Evolutionary conservation across 1,140 invertebrate species (phyloP).

Genomic region (Myzus persicae): DNA sequence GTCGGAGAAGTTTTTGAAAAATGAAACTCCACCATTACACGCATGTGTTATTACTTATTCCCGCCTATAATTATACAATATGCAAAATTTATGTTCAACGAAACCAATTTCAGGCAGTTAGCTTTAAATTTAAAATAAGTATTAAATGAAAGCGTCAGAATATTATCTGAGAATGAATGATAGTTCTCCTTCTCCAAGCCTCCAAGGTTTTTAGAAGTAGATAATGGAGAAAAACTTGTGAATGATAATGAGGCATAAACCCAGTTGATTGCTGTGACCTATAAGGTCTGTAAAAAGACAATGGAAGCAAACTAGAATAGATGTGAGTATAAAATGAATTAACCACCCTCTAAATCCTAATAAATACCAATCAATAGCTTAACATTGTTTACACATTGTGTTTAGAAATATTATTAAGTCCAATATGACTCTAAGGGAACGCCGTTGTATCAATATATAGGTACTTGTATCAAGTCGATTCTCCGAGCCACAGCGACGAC

Average conservation of each 20-base stretch:
- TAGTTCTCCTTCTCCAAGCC: too few species aligned
- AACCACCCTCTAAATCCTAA: neutral
- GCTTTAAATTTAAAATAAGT: too few species aligned
- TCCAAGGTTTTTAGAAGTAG: neutral
- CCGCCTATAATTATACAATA: too few species aligned
- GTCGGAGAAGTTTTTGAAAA: too few species aligned
- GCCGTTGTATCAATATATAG: conserved; percentile 52
- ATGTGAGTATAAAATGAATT: neutral
- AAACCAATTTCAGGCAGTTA: too few species aligned
- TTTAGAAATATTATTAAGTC: neutral
- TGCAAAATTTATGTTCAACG: too few species aligned
- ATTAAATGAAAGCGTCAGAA: too few species aligned
- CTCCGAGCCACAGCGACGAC: conserved; percentile 71
- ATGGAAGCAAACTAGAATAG: neutral
- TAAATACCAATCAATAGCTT: neutral
- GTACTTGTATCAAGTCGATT: conserved; percentile 33
- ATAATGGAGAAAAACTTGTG: neutral
- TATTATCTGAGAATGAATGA: too few species aligned
- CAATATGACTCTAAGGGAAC: neutral
- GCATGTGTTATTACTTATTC: too few species aligned
- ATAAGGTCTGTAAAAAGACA: neutral
- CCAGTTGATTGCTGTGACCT: too few species aligned
- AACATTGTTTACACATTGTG: neutral
- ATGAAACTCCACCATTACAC: too few species aligned
- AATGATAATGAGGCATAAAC: neutral